phyloP scores from a whole-genome alignment of 2,797 vertebrate species.

The Gymnothorax reevesii region DNA sequence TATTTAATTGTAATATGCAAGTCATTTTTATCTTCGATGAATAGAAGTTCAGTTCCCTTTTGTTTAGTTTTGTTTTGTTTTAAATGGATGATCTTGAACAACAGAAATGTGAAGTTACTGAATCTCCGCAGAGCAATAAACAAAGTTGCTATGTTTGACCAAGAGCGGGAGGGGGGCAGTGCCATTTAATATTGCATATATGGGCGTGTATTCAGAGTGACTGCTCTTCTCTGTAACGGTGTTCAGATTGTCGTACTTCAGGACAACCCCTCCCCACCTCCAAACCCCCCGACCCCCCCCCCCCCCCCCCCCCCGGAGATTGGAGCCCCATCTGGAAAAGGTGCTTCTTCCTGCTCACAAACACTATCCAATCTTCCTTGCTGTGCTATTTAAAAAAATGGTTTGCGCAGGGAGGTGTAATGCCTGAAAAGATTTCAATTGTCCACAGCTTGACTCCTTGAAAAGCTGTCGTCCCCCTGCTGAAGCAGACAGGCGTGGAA shows the following conservation, averaged over 20 bases:
- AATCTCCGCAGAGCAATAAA: background rate
- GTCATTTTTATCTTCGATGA: background rate
- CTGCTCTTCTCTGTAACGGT: background rate
- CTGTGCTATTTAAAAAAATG: slow-evolving; percentile 16
- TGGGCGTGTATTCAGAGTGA: background rate
- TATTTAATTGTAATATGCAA: background rate
- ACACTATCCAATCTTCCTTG: slow-evolving; percentile 2
- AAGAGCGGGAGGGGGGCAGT: background rate
- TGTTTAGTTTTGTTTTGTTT: background rate
- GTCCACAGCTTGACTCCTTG: slow-evolving; percentile 12
- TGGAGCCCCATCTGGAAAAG: background rate
- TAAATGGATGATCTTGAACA: background rate
- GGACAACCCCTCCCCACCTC: background rate
- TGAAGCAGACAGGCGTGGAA: background rate
- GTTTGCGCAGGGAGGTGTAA: background rate
- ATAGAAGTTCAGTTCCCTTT: background rate
- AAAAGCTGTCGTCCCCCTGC: background rate
- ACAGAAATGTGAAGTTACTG: background rate
- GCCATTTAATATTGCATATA: background rate
- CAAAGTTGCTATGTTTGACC: background rate
- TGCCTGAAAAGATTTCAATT: slow-evolving; percentile 24
- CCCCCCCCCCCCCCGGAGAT: background rate
- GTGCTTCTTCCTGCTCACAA: background rate
- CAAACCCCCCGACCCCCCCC: background rate
- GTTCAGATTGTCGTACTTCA: background rate